Evolutionary conservation across 2,113 vertebrate genomes (phyloP).

Genomic region (Illadopsis cleaveri): DNA sequence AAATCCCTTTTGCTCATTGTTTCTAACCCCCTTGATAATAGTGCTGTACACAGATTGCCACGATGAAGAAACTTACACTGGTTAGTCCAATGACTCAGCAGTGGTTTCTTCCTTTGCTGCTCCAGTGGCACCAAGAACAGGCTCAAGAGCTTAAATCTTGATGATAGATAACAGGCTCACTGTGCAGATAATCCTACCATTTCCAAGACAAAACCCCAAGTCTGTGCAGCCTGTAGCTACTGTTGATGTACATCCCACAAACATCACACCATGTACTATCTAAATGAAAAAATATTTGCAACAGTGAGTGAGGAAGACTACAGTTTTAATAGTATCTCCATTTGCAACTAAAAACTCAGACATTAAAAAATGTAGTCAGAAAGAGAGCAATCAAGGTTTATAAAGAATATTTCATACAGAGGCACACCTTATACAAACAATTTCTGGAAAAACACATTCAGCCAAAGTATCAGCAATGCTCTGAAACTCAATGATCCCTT

Average conservation of each 20-base stretch:
- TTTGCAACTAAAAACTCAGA: neutral
- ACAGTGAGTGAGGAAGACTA: neutral
- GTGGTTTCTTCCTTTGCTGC: neutral
- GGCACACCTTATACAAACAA: neutral
- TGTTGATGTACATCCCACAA: neutral
- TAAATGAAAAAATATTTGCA: neutral
- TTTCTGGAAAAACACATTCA: neutral
- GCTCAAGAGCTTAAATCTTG: neutral
- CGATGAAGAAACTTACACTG: neutral
- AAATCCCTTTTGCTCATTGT: neutral
- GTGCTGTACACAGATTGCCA: accelerated
- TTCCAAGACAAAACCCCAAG: neutral
- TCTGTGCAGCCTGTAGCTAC: neutral
- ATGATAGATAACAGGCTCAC: neutral
- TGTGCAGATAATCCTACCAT: neutral
- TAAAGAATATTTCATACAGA: neutral
- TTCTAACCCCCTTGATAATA: neutral
- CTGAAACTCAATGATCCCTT: neutral
- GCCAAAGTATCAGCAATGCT: neutral
- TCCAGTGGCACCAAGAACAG: neutral
- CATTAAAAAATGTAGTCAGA: neutral
- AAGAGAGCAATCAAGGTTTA: neutral
- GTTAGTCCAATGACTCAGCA: neutral
- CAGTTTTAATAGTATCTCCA: neutral
- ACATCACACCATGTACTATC: neutral